Evolutionary conservation across 2,888 invertebrate species (phyloP).

Genomic region (Blera fallax): DNA sequence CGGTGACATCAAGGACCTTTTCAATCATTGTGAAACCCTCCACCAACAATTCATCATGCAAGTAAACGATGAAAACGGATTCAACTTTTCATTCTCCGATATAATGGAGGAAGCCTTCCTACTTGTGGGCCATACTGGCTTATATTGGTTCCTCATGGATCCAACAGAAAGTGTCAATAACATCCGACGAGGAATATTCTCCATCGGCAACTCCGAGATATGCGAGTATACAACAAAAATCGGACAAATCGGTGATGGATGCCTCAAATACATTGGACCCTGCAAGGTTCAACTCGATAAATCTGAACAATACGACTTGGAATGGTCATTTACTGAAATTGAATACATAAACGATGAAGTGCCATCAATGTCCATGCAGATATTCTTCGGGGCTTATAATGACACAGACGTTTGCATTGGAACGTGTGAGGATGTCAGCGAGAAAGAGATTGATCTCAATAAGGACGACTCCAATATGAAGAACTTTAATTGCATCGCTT

Average conservation of each 20-base stretch:
- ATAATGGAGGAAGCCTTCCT: conserved; percentile 50
- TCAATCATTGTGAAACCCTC: conserved; percentile 59
- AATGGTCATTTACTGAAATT: neutral
- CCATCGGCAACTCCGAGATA: conserved; percentile 66
- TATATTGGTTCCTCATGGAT: conserved; percentile 68
- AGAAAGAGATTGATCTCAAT: neutral
- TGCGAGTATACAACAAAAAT: conserved; percentile 63
- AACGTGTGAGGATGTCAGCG: conserved; percentile 25
- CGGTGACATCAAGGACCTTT: conserved; percentile 61
- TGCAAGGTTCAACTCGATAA: neutral
- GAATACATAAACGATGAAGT: conserved; percentile 46
- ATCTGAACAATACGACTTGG: conserved; percentile 30
- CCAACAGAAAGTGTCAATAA: neutral
- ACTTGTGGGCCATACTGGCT: conserved; percentile 48
- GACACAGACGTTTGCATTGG: conserved; percentile 35
- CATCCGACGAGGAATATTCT: conserved; percentile 64
- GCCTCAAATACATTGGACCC: conserved; percentile 64
- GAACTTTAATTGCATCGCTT: conserved; percentile 69
- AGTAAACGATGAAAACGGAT: conserved; percentile 50
- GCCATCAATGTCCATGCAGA: conserved; percentile 52
- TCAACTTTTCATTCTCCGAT: conserved; percentile 63
- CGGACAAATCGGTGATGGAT: conserved; percentile 42
- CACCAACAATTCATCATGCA: conserved; percentile 60
- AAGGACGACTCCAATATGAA: conserved; percentile 56
- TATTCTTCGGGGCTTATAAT: conserved; percentile 71